These are phyloP conservation scores for Cataglyphis rosenhaueri DNA, from an alignment of 2,888 invertebrate species.

Conservation along the genomic window DNA sequence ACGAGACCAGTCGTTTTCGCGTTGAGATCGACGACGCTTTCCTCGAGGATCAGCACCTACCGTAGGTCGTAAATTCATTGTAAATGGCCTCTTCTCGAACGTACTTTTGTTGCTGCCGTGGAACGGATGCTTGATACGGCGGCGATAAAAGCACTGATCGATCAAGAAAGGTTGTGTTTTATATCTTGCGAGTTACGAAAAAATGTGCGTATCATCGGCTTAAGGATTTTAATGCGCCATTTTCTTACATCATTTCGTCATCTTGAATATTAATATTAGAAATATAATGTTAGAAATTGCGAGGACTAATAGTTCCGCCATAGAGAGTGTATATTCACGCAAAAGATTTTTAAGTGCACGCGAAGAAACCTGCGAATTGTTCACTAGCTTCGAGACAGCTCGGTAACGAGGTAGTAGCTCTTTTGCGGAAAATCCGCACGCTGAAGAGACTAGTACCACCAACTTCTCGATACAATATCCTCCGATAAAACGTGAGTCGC, in stretches of 20 bases:
- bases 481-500: constrained; percentile 65
- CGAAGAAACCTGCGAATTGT: not conserved
- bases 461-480: constrained; percentile 62
- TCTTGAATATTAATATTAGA: constrained; percentile 1
- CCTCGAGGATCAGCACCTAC: constrained; percentile 63
- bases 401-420: constrained; percentile 35
- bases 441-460: constrained; percentile 54
- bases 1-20: constrained; percentile 63
- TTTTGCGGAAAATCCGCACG: constrained; percentile 54
- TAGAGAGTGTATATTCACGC: not conserved
- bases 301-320: constrained; percentile 8
- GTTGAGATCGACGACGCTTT: constrained; percentile 56
- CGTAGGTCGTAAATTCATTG: constrained; percentile 46
- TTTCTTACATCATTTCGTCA: not conserved
- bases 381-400: constrained; percentile 14
- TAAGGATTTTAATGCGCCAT: not conserved
- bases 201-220: not conserved
- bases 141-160: constrained; percentile 34
- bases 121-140: constrained; percentile 14
- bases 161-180: constrained; percentile 15
- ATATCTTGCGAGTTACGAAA: constrained; percentile 4
- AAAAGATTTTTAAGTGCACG: not conserved
- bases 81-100: constrained; percentile 13
- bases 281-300: constrained; percentile 1
- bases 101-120: constrained; percentile 22